Conservation (phyloP, 2,113 vertebrate genomes). For the Cyprinodon variegatus region DNA sequence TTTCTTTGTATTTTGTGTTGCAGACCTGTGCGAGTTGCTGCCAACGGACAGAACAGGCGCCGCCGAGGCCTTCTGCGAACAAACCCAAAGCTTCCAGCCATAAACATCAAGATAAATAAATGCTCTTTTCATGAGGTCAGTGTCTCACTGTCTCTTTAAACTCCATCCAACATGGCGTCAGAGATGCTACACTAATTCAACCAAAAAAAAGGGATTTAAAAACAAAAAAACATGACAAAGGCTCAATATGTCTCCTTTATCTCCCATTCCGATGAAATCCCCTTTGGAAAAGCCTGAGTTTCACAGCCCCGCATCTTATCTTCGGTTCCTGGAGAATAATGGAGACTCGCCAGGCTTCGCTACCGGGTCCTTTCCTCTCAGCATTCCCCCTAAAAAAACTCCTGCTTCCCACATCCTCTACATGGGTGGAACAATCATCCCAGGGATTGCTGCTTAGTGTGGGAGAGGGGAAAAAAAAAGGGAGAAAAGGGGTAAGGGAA, state of each 20-base stretch:
- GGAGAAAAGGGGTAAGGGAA: slow-evolving; percentile 32
- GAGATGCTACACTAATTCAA: slow-evolving; percentile 77
- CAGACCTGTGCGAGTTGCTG: slow-evolving; percentile 53
- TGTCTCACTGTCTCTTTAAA: slow-evolving; percentile 80
- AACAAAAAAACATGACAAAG: slow-evolving; percentile 71
- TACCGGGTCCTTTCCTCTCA: slow-evolving; percentile 74
- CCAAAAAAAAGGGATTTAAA: slow-evolving; percentile 47
- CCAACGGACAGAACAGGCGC: slow-evolving; percentile 83
- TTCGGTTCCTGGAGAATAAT: slow-evolving; percentile 86
- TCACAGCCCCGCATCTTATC: slow-evolving; percentile 85
- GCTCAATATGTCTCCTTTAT: slow-evolving; percentile 57
- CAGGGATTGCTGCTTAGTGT: slow-evolving; percentile 89
- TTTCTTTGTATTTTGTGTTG: slow-evolving; percentile 31
- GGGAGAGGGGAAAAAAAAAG: slow-evolving; percentile 60
- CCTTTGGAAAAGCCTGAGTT: slow-evolving; percentile 96
- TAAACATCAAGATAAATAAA: slow-evolving; percentile 86
- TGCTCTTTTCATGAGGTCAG: slow-evolving; percentile 84
- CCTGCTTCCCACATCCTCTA: slow-evolving; percentile 82
- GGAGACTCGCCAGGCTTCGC: slow-evolving; percentile 75
- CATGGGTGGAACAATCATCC: slow-evolving; percentile 98
- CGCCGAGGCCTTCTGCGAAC: slow-evolving; percentile 60
- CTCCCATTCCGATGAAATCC: slow-evolving; percentile 82
- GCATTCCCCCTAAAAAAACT: slow-evolving; percentile 85
- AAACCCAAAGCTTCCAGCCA: slow-evolving; percentile 71
- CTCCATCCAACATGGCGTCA: slow-evolving; percentile 68